Base-by-base conservation (phyloP, 2,888 invertebrate species). In the Notodonta ziczac region DNA sequence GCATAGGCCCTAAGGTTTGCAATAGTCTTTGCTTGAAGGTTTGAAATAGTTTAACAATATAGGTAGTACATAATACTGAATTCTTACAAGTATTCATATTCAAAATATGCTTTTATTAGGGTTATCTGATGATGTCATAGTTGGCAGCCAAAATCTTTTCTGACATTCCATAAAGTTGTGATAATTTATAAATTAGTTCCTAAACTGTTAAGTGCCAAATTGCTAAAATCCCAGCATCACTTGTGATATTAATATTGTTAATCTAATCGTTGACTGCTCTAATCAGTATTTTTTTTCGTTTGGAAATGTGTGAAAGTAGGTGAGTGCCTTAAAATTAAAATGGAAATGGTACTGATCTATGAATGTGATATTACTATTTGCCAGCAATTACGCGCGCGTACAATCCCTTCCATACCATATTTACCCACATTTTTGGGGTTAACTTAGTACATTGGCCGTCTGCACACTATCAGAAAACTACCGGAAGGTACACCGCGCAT, bases 261-360 rank as follows among this genome's bases (percentile, higher is more conserved):
- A 59, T 67, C 61, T 50, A 57, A 60, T 67, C 57, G 67, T 69
- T 46, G 72, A 76, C 72, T 83, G 73, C 64, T 70, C 55, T 66
- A 58, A 63, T 70, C 78, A 82, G 82, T 84, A 84, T 84, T 84
- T 74, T 66, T 69, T 70, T 70, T 72, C 56, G 6, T 35, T 35
- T 7, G 35, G 32, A 46, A 54, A 62, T 0, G 39, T 62, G 57
- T 56, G 24, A 54, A 48, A 57, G 35, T 61, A 61, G 67, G 57
- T 67, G 66, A 60, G 77, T 76, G 76, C 74, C 74, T 74, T 66
- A 66, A 63, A 61, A 13, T 53, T 10, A 16, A 35, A n/a, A 35
- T 35, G 13, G 2, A 53, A 53, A 24, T 24, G n/a, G n/a, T 8
- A 14, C 6, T 53, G 32, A 13, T 53, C 35, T 32, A 35, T 35